A percentile compares a stretch with the other conserved stretches of the same genome.
These are phyloP conservation scores for Eumerus sabulonum DNA, from an alignment of 2,888 invertebrate species.

Conservation along the genomic window DNA sequence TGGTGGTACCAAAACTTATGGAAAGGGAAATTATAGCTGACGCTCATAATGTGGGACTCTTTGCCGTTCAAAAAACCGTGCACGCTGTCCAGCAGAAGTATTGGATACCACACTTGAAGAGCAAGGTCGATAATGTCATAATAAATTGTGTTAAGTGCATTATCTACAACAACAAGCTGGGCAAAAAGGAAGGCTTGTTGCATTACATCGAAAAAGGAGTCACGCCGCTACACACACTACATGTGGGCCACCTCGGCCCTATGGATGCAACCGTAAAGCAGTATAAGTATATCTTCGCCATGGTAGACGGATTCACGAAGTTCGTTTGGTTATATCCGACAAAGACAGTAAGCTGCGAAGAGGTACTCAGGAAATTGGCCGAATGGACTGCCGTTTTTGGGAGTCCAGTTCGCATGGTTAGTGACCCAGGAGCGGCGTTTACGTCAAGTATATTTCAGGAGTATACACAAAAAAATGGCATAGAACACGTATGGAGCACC, in stretches of 20 bases:
- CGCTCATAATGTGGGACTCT: slow-evolving; percentile 50
- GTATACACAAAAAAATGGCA: slow-evolving; percentile 27
- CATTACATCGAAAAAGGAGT: slow-evolving; percentile 70
- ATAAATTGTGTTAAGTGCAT: slow-evolving; percentile 59
- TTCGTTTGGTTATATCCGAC: slow-evolving; percentile 46
- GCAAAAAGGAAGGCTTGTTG: slow-evolving; percentile 67
- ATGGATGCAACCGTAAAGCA: slow-evolving; percentile 67
- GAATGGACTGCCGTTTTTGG: background rate
- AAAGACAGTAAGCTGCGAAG: slow-evolving; percentile 5
- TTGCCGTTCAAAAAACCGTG: slow-evolving; percentile 10
- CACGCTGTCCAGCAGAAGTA: slow-evolving; percentile 33
- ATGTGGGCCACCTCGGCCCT: slow-evolving; percentile 66
- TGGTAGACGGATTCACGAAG: slow-evolving; percentile 45
- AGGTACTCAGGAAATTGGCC: background rate
- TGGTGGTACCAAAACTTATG: slow-evolving; percentile 46
- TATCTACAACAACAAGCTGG: slow-evolving; percentile 64
- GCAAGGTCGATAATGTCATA: slow-evolving; percentile 43
- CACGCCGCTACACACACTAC: slow-evolving; percentile 72
- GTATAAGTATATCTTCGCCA: slow-evolving; percentile 46
- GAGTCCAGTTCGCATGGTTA: background rate
- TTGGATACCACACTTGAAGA: slow-evolving; percentile 54
- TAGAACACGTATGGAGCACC: slow-evolving; percentile 33
- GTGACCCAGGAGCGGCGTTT: slow-evolving; percentile 23
- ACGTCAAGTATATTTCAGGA: slow-evolving; percentile 33
- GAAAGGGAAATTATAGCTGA: slow-evolving; percentile 46